Percentiles rank a stretch among this genome's conserved stretches.
Evolutionary conservation across 2,113 vertebrate species (phyloP).

Genomic region (Tachysurus fulvidraco): DNA sequence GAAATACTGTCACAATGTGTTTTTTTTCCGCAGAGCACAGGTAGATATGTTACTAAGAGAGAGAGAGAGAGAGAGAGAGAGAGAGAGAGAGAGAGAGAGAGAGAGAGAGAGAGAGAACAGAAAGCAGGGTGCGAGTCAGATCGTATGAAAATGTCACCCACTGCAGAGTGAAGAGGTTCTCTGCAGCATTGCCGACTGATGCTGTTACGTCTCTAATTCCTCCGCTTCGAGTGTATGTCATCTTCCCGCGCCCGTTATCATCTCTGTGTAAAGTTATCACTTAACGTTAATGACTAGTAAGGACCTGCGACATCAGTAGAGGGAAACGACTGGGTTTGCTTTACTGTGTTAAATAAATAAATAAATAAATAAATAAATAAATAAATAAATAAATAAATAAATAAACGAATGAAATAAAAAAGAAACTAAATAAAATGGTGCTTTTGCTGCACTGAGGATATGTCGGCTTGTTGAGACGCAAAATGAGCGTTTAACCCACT

Average conservation of each 20-base stretch:
- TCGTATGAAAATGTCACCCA: conserved; percentile 30
- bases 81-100: conserved; percentile 24
- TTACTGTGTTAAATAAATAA: conserved; percentile 61
- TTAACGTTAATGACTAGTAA: conserved; percentile 74
- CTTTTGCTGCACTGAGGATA: conserved; percentile 64
- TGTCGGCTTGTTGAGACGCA: conserved; percentile 55
- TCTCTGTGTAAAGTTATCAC: conserved; percentile 68
- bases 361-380: not conserved
- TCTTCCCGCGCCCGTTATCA: conserved; percentile 70
- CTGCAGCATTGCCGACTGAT: conserved; percentile 57
- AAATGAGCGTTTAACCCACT: conserved; percentile 64
- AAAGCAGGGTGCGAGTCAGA: conserved; percentile 8
- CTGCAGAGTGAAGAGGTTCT: conserved; percentile 37
- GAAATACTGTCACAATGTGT: too few relatives aligned
- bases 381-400: too few relatives aligned
- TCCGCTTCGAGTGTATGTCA: conserved; percentile 64
- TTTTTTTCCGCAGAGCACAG: not conserved
- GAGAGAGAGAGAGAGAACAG: conserved; percentile 8
- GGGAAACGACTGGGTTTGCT: conserved; percentile 42
- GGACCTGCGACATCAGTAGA: conserved; percentile 47
- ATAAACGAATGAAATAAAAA: too few relatives aligned
- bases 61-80: conserved; percentile 37
- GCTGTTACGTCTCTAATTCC: conserved; percentile 71
- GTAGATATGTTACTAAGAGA: too few relatives aligned
- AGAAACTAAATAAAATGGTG: conserved; percentile 28